Conservation (phyloP, 2,888 invertebrate species). For the Lobophora halterata region DNA sequence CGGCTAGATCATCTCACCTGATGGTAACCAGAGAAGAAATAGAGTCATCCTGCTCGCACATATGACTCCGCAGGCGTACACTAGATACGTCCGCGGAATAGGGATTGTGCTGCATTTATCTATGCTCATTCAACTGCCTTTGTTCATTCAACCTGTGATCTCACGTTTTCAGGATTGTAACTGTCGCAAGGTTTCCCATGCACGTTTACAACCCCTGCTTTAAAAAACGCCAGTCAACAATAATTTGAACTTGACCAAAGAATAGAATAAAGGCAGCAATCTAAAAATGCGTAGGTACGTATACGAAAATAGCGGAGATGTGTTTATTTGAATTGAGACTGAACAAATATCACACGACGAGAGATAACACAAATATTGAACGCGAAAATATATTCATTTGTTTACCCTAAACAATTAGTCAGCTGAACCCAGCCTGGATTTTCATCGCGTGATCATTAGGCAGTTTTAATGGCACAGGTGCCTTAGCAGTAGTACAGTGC, state of each 20-base stretch:
- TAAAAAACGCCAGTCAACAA: too few relatives aligned
- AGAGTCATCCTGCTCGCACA: constrained; percentile 20
- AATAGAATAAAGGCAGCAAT: too few relatives aligned
- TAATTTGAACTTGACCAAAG: too few relatives aligned
- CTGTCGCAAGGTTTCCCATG: too few relatives aligned
- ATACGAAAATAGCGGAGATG: too few relatives aligned
- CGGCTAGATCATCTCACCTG: constrained; percentile 12
- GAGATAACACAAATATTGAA: constrained; percentile 12
- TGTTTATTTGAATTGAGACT: too few relatives aligned
- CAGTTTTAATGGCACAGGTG: too few relatives aligned
- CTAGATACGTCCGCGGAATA: neutral
- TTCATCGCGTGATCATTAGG: constrained; percentile 5
- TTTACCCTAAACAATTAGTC: constrained; percentile 5
- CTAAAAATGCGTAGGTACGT: too few relatives aligned
- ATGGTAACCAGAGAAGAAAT: constrained; percentile 18
- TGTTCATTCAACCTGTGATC: too few relatives aligned
- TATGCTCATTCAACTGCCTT: neutral
- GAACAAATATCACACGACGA: constrained; percentile 11
- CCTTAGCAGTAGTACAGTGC: too few relatives aligned
- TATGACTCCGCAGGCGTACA: constrained; percentile 2
- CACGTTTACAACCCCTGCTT: too few relatives aligned
- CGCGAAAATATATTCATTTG: constrained; percentile 5
- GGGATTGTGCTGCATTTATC: neutral
- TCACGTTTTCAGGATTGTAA: too few relatives aligned
- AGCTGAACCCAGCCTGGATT: constrained; percentile 3